Percentiles rank a stretch among this genome's conserved stretches.
These are phyloP conservation scores for Tapera naevia DNA, from an alignment of 2,797 vertebrate species.

Conservation along the genomic window DNA sequence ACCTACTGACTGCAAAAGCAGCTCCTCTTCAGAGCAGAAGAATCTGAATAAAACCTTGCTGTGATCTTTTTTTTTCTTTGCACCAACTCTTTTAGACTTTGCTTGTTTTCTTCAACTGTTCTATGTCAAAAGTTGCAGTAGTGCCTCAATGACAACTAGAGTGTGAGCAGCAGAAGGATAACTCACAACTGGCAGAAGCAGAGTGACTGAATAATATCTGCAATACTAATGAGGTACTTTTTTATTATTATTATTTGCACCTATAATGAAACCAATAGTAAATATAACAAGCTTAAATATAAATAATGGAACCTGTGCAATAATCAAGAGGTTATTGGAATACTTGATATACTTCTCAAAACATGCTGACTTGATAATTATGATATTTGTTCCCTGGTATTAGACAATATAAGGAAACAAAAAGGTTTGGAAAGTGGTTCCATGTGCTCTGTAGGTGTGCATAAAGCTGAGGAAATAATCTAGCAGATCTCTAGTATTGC, in stretches of 20 bases:
- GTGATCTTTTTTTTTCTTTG: not conserved
- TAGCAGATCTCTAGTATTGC: not conserved
- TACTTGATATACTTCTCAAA: constrained; percentile 77
- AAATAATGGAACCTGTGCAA: constrained; percentile 67
- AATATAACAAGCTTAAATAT: constrained; percentile 67
- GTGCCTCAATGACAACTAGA: constrained; percentile 44
- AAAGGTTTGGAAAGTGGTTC: constrained; percentile 34
- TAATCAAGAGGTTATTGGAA: constrained; percentile 81
- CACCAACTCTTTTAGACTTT: not conserved
- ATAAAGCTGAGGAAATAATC: not conserved
- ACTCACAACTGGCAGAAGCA: constrained; percentile 81
- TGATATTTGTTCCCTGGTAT: constrained; percentile 59
- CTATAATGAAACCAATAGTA: constrained; percentile 63
- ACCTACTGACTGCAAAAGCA: not conserved
- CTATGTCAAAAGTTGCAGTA: not conserved
- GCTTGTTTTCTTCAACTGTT: not conserved
- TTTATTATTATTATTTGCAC: not conserved
- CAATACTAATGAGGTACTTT: constrained; percentile 65
- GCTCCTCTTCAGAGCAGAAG: not conserved
- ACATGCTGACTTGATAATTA: constrained; percentile 76
- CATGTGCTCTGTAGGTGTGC: not conserved
- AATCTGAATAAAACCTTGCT: not conserved
- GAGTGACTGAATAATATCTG: constrained; percentile 72
- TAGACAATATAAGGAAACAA: constrained; percentile 58
- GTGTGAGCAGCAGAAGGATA: constrained; percentile 75